phyloP scores from a whole-genome alignment of 2,113 vertebrate genomes.

The Hyperopisus bebe region DNA sequence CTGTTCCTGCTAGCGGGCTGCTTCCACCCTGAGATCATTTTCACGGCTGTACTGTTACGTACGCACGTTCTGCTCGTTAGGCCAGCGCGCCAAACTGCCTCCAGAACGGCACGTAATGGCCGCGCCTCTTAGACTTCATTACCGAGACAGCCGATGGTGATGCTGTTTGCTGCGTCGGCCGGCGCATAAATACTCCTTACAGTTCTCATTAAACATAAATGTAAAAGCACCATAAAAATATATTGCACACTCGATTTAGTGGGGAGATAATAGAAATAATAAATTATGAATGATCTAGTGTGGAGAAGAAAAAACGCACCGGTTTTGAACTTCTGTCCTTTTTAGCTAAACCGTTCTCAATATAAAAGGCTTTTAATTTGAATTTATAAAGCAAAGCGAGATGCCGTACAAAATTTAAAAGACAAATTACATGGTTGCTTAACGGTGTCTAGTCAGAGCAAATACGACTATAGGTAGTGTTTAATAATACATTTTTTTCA shows the following conservation, averaged over 20 bases:
- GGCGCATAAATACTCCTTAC: conserved; percentile 49
- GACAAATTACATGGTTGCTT: conserved; percentile 13
- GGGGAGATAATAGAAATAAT: conserved; percentile 57
- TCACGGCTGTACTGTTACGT: neutral
- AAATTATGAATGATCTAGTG: conserved; percentile 54
- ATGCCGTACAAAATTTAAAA: conserved; percentile 5
- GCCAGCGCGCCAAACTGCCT: neutral
- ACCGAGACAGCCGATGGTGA: conserved; percentile 13
- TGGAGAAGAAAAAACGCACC: conserved; percentile 43
- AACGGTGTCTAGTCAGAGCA: neutral
- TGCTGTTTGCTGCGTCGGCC: conserved; percentile 41
- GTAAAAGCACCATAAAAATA: conserved; percentile 53
- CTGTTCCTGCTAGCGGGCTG: neutral
- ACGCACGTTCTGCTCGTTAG: conserved; percentile 6
- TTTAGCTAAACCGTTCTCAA: conserved; percentile 11
- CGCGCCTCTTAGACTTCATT: conserved; percentile 13
- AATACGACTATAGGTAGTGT: conserved; percentile 28
- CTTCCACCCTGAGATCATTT: conserved; percentile 13
- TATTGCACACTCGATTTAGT: conserved; percentile 58
- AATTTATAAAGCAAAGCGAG: conserved; percentile 9
- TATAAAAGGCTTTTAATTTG: conserved; percentile 44
- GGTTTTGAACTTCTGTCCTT: conserved; percentile 48
- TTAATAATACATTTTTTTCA: conserved; percentile 31
- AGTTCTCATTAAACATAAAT: conserved; percentile 54
- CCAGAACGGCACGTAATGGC: conserved; percentile 5